Evolutionary conservation across 2,888 invertebrate species (phyloP).

Genomic region (Dromius quadrimaculatus): DNA sequence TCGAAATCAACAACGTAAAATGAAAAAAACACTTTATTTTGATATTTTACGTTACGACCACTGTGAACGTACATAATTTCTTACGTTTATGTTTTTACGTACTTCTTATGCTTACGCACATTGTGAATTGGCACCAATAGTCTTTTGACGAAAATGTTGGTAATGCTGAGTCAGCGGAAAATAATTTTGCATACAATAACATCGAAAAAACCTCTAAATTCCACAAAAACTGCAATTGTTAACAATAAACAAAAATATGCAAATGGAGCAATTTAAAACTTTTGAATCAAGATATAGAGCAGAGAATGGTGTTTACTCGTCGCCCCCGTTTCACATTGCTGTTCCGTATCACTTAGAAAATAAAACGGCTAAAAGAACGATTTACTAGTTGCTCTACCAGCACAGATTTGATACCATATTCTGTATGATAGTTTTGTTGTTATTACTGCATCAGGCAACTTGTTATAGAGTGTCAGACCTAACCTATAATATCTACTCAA

Average conservation of each 20-base stretch:
- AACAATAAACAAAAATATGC: conserved; percentile 10
- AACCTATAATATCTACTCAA: no score
- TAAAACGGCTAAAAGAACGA: conserved; percentile 38
- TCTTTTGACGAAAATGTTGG: no score
- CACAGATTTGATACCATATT: conserved; percentile 21
- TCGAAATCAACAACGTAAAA: no score
- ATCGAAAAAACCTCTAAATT: neutral
- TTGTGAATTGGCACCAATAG: no score
- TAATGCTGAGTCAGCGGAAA: neutral
- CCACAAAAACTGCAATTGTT: neutral
- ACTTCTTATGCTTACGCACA: no score
- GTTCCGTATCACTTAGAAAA: conserved; percentile 46
- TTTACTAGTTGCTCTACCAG: conserved; percentile 19
- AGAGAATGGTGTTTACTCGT: conserved; percentile 33
- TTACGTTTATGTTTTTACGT: no score
- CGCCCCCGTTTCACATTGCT: conserved; percentile 30
- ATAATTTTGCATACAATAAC: conserved; percentile 9
- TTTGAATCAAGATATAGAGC: conserved; percentile 29
- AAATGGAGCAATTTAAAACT: conserved; percentile 23
- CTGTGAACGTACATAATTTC: no score
- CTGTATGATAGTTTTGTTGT: conserved; percentile 6
- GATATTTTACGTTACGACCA: no score
- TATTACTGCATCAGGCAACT: neutral
- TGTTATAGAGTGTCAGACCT: no score
- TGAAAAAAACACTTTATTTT: no score